Percentiles rank a stretch among this genome's conserved stretches.
Evolutionary conservation across 2,888 invertebrate species (phyloP).

Genomic region (Drosophila sordidula): DNA sequence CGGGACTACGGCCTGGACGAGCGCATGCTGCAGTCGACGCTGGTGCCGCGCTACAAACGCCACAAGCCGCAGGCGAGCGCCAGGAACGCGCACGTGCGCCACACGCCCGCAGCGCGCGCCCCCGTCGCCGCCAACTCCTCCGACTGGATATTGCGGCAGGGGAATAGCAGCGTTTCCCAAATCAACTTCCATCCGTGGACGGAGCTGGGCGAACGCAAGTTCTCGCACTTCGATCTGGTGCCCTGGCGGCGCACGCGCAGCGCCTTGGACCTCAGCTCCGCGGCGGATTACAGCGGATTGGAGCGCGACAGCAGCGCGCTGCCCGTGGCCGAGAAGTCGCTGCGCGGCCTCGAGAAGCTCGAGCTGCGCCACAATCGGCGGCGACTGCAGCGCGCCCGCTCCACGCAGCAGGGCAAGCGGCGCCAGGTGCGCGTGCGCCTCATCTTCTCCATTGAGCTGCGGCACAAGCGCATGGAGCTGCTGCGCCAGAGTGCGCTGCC

Average conservation of each 20-base stretch:
- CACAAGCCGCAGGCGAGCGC: conserved; percentile 77
- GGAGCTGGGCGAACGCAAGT: conserved; percentile 67
- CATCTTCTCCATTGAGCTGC: conserved; percentile 89
- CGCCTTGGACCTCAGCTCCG: conserved; percentile 72
- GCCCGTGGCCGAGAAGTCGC: conserved; percentile 56
- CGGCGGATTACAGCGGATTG: conserved; percentile 72
- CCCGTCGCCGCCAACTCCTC: conserved; percentile 32
- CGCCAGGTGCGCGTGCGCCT: conserved; percentile 89
- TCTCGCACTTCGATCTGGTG: conserved; percentile 83
- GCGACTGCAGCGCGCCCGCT: conserved; percentile 82
- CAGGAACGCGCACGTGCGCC: conserved; percentile 71
- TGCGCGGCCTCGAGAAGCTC: conserved; percentile 79
- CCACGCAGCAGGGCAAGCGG: conserved; percentile 66
- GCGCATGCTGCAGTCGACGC: conserved; percentile 78
- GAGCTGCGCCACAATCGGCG: conserved; percentile 83
- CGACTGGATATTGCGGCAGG: conserved; percentile 83
- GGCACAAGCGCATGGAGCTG: conserved; percentile 84
- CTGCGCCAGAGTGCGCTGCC: conserved; percentile 77
- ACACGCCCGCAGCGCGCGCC: background rate
- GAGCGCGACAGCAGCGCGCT: conserved; percentile 21
- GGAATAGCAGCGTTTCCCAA: conserved; percentile 63
- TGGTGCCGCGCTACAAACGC: conserved; percentile 78
- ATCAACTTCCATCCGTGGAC: conserved; percentile 84
- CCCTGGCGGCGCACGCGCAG: conserved; percentile 83
- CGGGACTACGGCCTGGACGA: conserved; percentile 79